Base-by-base conservation (phyloP, 2,888 invertebrate genomes). In the Minunthozetes semirufus region DNA sequence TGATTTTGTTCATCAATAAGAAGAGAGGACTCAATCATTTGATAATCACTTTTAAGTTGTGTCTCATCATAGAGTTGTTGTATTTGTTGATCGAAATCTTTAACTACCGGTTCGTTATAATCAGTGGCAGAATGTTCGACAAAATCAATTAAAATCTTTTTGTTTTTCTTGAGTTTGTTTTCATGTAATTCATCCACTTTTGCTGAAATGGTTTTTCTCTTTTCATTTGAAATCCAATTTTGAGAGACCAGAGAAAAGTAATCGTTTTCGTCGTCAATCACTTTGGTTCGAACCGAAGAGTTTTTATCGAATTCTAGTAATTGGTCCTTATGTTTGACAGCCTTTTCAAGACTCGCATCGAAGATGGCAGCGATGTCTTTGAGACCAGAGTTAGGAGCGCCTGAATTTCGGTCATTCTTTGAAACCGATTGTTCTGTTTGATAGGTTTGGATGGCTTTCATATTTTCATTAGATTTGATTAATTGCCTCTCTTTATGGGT, bases 211-310 rank as follows among this genome's bases (percentile, higher is more conserved):
- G 74, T 75, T 70, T 76, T 70, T 73, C 89, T 86, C 82, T 94
- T 91, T 11, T 84, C 85, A 9, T 88, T 85, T 53, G 88, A 88
- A 25, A 94, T 84, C 94, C 95, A 97, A 29, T 89, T 89, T 78
- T 91, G 91, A 80, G 88, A 88, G 48, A 89, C 87, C 80, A 89
- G 88, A 82, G 80, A 79, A 80, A 93, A 98, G 83, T 97, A 97
- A 83, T 97, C 97, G 78, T 90, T 88, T 82, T 97, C 94, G 82
- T 97, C 97, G 82, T 98, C 97, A 63, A 91, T 92, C 8, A 94
- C 91, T 81, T 87, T 88, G 0, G 86, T 86, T 75, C 91, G 87
- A 53, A 87, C 86, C 79, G 88, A 88, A 89, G 91, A 90, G 71
- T 90, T 89, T 74, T 88, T 87, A 82, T 95, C 94, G 83, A 88